These are phyloP conservation scores for Entomyzon cyanotis DNA, from an alignment of 2,113 vertebrate genomes.

Conservation along the genomic window DNA sequence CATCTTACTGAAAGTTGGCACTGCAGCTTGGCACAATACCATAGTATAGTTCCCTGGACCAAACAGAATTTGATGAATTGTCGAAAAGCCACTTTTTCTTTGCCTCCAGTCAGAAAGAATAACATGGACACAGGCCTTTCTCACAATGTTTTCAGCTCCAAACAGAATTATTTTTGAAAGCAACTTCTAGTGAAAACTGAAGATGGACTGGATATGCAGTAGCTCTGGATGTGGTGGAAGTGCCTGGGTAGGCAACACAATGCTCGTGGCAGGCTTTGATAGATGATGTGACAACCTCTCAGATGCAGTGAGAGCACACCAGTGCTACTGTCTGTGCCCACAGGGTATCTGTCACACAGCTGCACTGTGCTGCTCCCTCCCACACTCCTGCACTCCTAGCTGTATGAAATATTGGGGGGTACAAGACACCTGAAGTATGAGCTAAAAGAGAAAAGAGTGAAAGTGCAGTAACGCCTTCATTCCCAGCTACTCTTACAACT, in stretches of 20 bases:
- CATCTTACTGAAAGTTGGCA: conserved; percentile 58
- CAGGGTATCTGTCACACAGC: neutral
- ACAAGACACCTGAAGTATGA: neutral
- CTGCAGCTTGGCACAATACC: conserved; percentile 10
- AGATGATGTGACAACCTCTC: neutral
- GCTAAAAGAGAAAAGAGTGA: neutral
- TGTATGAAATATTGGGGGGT: neutral
- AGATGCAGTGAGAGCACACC: accelerated
- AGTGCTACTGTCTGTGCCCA: neutral
- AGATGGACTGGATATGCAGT: neutral
- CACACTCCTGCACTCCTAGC: neutral
- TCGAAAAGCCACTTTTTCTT: conserved; percentile 44
- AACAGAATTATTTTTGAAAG: neutral
- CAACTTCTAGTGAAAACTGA: neutral
- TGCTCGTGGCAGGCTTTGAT: neutral
- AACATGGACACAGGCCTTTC: conserved; percentile 26
- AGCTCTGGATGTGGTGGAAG: neutral
- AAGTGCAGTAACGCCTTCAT: accelerated
- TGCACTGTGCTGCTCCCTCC: neutral
- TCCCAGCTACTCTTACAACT: neutral
- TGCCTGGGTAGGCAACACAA: neutral
- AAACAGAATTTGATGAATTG: conserved; percentile 51
- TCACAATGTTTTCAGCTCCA: neutral
- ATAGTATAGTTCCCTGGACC: neutral
- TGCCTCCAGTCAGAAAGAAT: conserved; percentile 58